These are phyloP conservation scores for Prietella phreatophila DNA, from an alignment of 2,113 vertebrate genomes.

Conservation along the genomic window DNA sequence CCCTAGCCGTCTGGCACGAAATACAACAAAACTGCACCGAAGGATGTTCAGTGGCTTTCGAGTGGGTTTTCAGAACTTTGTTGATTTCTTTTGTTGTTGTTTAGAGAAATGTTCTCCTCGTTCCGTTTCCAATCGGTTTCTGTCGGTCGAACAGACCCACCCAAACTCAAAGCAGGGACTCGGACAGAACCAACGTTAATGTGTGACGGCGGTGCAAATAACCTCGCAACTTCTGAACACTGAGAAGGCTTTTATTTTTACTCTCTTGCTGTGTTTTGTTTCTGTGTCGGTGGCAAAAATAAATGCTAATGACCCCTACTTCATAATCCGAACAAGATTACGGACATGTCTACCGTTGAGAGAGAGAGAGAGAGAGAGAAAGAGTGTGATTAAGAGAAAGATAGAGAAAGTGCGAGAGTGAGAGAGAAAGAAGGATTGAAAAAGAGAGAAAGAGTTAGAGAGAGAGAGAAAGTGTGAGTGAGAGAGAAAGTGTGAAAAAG, in stretches of 20 bases:
- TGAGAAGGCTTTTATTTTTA: background rate
- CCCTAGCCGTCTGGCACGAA: slow-evolving; percentile 1
- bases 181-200: too few relatives aligned
- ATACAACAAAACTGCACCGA: background rate
- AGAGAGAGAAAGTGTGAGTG: too few relatives aligned
- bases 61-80: background rate
- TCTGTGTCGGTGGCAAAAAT: background rate
- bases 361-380: background rate
- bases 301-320: background rate
- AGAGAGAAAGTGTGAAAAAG: background rate
- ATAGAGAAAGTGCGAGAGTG: background rate
- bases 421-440: too few relatives aligned
- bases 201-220: background rate
- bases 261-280: background rate
- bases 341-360: background rate
- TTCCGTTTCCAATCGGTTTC: background rate
- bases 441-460: too few relatives aligned
- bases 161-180: background rate
- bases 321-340: background rate
- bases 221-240: too few relatives aligned
- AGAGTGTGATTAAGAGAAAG: background rate
- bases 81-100: background rate
- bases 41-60: background rate
- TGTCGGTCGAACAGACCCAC: background rate
- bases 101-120: background rate